Evolutionary conservation across 1,140 invertebrate species (phyloP), one percentile per base, ranked within the genome.

Genomic region (Gryon sp.): DNA sequence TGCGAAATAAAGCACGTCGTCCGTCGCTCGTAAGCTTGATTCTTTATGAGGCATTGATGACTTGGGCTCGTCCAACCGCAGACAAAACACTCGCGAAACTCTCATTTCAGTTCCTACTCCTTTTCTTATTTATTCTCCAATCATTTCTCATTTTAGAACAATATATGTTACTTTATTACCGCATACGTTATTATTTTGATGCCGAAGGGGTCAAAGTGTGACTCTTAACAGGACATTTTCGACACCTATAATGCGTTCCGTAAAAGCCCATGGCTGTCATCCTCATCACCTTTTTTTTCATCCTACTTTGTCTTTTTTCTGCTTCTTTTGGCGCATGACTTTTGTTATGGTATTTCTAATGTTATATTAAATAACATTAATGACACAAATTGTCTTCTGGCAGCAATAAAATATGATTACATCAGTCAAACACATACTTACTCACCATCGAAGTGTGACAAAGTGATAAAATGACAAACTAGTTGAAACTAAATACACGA

Each of bases 21-120:
- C 73, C 72, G 78, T 84, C 78, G 82, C 86, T 88, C 87, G 77
- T 89, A 89, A 89, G 87, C 86, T 89, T 83, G 46, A 80, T 80
- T 88, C 85, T 89, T 89, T 89, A 89, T 82, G 87, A 88, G 85
- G 78, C 82, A 77, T 74, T 74, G 82, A 88, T 86, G 86, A 86
- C 83, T 86, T 83, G 63, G 84, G 78, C 77, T 78, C 73, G 76
- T 48, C 52, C 65, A 40, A 88, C 86, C 86, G 85, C 86, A 88
- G 86, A 86, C 83, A 79, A 69, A 84, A 77, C 75, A 82, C 73
- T 79, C 82, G 73, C 81, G 76, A 80, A 75, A 78, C 79, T 69
- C 75, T 59, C 69, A 59, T 77, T 66, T 74, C 69, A 76, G 52
- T 63, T 79, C 79, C 60, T 63, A 59, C 48, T 76, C 57, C 59